A percentile compares a stretch with the other conserved stretches of the same genome.
phyloP scores from a whole-genome alignment of 23 tunicate genomes.

The Styela plicata region DNA sequence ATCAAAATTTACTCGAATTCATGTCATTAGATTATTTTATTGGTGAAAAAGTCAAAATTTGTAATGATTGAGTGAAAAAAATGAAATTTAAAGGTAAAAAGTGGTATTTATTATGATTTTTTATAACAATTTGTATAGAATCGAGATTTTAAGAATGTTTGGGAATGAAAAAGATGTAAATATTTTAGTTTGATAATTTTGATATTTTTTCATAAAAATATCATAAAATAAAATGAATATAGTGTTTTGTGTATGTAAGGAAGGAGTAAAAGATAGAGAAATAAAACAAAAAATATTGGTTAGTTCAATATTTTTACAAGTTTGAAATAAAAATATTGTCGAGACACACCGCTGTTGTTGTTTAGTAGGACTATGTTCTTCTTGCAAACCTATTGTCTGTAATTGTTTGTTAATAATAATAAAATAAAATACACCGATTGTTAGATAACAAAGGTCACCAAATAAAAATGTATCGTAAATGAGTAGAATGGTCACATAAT shows the following conservation, averaged over 20 bases:
- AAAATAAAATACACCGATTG: background rate
- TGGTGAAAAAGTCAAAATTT: background rate
- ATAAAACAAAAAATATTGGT: slow-evolving; percentile 12
- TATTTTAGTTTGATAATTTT: background rate
- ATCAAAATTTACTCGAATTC: background rate
- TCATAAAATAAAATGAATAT: background rate
- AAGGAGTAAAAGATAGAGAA: background rate
- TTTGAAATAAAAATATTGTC: too few species aligned
- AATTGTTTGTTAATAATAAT: background rate
- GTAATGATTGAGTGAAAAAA: background rate
- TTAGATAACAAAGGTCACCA: background rate
- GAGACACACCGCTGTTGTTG: background rate
- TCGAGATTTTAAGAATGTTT: background rate
- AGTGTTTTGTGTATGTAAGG: background rate
- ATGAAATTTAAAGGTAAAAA: background rate
- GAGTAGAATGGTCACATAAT: too few species aligned
- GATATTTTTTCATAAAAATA: background rate
- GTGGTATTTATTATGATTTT: background rate
- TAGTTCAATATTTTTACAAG: background rate
- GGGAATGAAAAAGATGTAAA: background rate
- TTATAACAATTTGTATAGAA: too few species aligned
- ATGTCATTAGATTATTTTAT: too few species aligned
- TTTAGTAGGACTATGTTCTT: background rate
- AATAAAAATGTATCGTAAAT: background rate
- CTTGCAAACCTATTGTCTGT: background rate